phyloP scores from a whole-genome alignment of 2,113 vertebrate genomes.

The Xiphias gladius region DNA sequence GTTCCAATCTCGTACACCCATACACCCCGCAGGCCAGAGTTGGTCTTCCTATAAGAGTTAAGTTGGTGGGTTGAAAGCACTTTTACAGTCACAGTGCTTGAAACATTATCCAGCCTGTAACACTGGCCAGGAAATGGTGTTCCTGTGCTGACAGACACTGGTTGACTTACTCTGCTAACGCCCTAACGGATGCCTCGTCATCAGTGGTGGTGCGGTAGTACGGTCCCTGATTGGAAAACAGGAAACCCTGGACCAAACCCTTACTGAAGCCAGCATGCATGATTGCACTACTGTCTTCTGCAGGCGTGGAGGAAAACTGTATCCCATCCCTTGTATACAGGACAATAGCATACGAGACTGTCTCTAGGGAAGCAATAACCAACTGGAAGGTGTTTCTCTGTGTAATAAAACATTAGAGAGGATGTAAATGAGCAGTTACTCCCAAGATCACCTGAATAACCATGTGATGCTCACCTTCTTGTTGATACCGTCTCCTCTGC shows the following conservation, averaged over 20 bases:
- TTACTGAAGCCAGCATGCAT: constrained; percentile 91
- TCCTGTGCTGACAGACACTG: neutral
- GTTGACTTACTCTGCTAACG: constrained; percentile 88
- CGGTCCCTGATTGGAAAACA: constrained; percentile 84
- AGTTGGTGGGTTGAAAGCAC: constrained; percentile 1
- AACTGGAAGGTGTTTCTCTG: constrained; percentile 97
- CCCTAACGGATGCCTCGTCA: constrained; percentile 85
- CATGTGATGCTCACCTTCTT: constrained; percentile 82
- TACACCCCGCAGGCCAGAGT: constrained; percentile 89
- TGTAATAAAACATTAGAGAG: constrained; percentile 28
- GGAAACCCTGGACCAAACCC: constrained; percentile 81
- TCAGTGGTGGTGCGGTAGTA: constrained; percentile 87
- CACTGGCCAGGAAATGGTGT: neutral
- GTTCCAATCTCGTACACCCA: constrained; percentile 95
- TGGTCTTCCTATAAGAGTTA: constrained; percentile 86
- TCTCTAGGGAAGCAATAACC: constrained; percentile 89
- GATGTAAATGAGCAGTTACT: constrained; percentile 1
- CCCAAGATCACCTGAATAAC: neutral
- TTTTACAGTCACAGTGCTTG: neutral
- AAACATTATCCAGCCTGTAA: neutral
- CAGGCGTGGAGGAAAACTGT: constrained; percentile 87
- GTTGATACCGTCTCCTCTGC: constrained; percentile 66
- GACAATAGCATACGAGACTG: constrained; percentile 89
- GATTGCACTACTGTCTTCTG: constrained; percentile 67
- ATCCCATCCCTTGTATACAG: constrained; percentile 91